Evolutionary conservation across 2,888 invertebrate genomes (phyloP).

Genomic region (Pheosia tremula): DNA sequence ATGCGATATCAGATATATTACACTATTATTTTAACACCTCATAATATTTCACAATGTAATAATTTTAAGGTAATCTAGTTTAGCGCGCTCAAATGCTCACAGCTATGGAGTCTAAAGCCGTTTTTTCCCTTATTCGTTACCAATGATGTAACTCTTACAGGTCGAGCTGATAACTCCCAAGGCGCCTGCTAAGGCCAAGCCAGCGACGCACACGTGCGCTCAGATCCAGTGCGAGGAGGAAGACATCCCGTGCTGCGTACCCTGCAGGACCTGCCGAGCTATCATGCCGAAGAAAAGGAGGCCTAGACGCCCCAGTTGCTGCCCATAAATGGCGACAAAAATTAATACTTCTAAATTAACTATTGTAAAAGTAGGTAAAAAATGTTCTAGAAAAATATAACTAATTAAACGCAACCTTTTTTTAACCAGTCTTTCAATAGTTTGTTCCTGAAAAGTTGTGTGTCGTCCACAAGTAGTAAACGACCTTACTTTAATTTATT

Average conservation of each 20-base stretch:
- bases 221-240: constrained; percentile 88
- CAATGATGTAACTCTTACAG: constrained; percentile 48
- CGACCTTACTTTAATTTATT: constrained; percentile 11
- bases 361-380: not conserved
- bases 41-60: too few species aligned
- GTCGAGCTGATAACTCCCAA: constrained; percentile 90
- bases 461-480: constrained; percentile 5
- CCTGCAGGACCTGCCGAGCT: constrained; percentile 59
- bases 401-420: not conserved
- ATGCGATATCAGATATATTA: too few species aligned
- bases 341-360: not conserved
- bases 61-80: too few species aligned
- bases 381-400: not conserved
- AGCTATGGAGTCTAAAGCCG: too few species aligned
- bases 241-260: constrained; percentile 65
- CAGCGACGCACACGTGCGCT: constrained; percentile 86
- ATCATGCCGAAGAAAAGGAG: constrained; percentile 44
- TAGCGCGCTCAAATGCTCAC: too few species aligned
- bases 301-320: constrained; percentile 43
- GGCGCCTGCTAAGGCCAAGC: constrained; percentile 84
- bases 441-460: not conserved
- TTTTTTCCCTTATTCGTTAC: too few species aligned
- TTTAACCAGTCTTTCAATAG: not conserved
- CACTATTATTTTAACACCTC: too few species aligned
- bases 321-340: constrained; percentile 25